Evolutionary conservation across 2,888 invertebrate species (phyloP).

Genomic region (Ormyrus rosae): DNA sequence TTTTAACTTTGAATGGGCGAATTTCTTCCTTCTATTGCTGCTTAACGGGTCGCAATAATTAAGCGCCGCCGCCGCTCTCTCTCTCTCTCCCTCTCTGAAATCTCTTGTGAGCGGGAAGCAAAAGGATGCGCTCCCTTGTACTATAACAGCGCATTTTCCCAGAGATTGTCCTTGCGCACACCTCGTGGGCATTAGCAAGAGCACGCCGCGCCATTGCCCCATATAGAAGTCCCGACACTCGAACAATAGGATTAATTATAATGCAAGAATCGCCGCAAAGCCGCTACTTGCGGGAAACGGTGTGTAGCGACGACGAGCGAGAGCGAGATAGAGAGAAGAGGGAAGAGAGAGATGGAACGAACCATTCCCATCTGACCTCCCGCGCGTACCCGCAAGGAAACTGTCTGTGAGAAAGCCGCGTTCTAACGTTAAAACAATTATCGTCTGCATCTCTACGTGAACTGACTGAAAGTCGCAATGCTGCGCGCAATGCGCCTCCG

Average conservation of each 20-base stretch:
- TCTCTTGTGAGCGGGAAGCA: not conserved
- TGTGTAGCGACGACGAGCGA: not conserved
- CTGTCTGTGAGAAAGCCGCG: conserved; percentile 56
- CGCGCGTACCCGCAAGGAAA: conserved; percentile 27
- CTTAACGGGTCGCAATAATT: conserved; percentile 62
- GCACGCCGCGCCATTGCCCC: conserved; percentile 61
- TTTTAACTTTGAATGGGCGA: conserved; percentile 18
- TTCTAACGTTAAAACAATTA: conserved; percentile 58
- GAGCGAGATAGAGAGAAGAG: not conserved
- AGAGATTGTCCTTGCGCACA: conserved; percentile 24
- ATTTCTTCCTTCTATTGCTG: conserved; percentile 55
- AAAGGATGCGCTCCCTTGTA: conserved; percentile 4
- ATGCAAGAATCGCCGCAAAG: conserved; percentile 68
- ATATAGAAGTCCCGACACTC: conserved; percentile 58
- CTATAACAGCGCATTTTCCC: not conserved
- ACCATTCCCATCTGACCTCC: conserved; percentile 55
- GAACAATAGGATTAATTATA: conserved; percentile 74
- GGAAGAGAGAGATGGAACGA: conserved; percentile 17
- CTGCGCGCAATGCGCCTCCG: no score
- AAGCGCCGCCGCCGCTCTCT: conserved; percentile 62
- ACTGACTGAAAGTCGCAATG: not conserved
- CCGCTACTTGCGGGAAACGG: conserved; percentile 65
- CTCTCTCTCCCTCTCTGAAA: conserved; percentile 14
- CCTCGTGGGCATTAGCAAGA: conserved; percentile 15
- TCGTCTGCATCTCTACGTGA: conserved; percentile 44